Percentiles rank a stretch among this genome's conserved stretches.
These are phyloP conservation scores for Sebastes hopkinsi DNA, from an alignment of 2,797 vertebrate genomes.

Conservation along the genomic window DNA sequence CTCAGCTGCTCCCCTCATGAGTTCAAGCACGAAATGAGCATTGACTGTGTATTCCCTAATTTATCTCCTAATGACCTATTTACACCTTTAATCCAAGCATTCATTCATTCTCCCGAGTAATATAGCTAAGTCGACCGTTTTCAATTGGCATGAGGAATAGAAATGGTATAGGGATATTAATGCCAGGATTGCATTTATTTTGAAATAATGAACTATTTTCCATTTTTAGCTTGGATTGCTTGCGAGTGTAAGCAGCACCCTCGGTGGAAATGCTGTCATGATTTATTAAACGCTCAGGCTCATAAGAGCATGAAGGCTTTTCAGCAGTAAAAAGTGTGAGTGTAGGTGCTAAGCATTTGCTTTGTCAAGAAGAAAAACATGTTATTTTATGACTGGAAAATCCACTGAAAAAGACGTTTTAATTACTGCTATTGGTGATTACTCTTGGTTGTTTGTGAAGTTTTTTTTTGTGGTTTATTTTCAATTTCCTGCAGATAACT, in stretches of 20 bases:
- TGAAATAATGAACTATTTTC: conserved; percentile 42
- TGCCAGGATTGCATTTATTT: conserved; percentile 32
- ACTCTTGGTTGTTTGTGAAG: not conserved
- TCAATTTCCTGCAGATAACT: not conserved
- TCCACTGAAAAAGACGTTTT: not conserved
- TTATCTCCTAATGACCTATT: conserved; percentile 70
- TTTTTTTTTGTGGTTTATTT: not conserved
- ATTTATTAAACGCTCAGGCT: conserved; percentile 46
- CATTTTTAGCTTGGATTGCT: conserved; percentile 18
- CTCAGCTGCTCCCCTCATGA: conserved; percentile 38
- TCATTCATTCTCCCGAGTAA: conserved; percentile 43
- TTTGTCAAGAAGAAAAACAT: conserved; percentile 11
- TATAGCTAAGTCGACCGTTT: conserved; percentile 14
- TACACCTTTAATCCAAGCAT: conserved; percentile 68
- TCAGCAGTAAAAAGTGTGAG: not conserved
- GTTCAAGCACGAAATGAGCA: conserved; percentile 54
- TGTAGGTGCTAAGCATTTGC: conserved; percentile 11
- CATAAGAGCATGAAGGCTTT: conserved; percentile 13
- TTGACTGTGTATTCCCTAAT: conserved; percentile 51
- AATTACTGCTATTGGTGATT: not conserved
- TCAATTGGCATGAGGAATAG: conserved; percentile 10
- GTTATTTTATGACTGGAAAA: not conserved
- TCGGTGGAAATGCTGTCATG: conserved; percentile 43
- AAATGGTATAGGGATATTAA: conserved; percentile 27
- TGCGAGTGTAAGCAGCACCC: conserved; percentile 12